Evolutionary conservation across 2,113 vertebrate species (phyloP).

Genomic region (Elephas maximus): DNA sequence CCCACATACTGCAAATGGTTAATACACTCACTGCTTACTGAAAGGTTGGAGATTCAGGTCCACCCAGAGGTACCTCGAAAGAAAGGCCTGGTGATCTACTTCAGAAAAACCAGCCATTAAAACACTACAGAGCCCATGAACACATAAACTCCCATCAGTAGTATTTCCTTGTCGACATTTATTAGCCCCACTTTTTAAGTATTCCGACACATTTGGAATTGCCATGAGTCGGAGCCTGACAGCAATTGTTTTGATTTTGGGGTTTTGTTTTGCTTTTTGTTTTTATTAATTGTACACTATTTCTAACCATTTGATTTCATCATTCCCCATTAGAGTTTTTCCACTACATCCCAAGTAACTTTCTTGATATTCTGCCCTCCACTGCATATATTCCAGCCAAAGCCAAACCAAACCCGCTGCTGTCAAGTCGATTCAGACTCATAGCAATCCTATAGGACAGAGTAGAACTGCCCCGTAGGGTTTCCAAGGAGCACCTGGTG

Average conservation of each 20-base stretch:
- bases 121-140: neutral
- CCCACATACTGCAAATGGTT: neutral
- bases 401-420: too few species aligned
- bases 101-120: neutral
- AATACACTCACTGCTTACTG: neutral
- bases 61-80: neutral
- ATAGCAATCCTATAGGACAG: too few species aligned
- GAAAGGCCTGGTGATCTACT: neutral
- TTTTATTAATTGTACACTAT: neutral
- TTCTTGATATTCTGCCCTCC: neutral
- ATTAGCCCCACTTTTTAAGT: neutral
- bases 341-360: rapidly evolving
- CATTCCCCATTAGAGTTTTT: neutral
- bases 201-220: neutral
- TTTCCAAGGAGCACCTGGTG: too few species aligned
- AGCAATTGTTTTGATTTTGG: neutral
- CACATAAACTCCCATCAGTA: too few species aligned
- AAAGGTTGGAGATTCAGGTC: neutral
- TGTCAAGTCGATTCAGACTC: too few species aligned
- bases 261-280: neutral
- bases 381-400: rapidly evolving
- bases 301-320: neutral
- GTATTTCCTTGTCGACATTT: too few species aligned
- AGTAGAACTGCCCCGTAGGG: too few species aligned
- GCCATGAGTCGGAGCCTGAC: neutral